Evolutionary conservation across 2,113 vertebrate genomes (phyloP).

Genomic region (Cryptomyrus ogoouensis): DNA sequence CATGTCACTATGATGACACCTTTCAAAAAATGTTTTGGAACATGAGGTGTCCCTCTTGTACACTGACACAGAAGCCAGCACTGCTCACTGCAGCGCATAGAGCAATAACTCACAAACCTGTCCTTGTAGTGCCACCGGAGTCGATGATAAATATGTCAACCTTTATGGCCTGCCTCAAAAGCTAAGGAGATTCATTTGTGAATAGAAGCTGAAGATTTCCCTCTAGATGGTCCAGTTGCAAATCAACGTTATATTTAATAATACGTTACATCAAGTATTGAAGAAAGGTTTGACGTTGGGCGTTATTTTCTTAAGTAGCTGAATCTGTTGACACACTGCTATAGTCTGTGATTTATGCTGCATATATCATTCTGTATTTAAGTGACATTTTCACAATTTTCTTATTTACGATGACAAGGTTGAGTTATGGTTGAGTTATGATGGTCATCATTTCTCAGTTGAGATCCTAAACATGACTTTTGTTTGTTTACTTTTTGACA

Average conservation of each 20-base stretch:
- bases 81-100: not conserved
- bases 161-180: conserved; percentile 56
- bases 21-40: not conserved
- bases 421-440: conserved; percentile 9
- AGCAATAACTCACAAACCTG: conserved; percentile 56
- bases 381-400: conserved; percentile 3
- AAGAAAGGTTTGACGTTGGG: conserved; percentile 49
- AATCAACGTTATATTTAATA: conserved; percentile 61
- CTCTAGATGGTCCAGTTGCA: conserved; percentile 37
- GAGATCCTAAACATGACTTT: conserved; percentile 8
- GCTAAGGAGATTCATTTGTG: conserved; percentile 58
- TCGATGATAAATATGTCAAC: conserved; percentile 61
- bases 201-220: conserved; percentile 55
- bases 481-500: not conserved
- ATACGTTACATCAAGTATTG: conserved; percentile 54
- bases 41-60: not conserved
- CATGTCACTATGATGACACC: not conserved
- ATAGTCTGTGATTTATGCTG: not conserved
- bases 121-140: conserved; percentile 60
- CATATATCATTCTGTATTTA: not conserved
- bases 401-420: not conserved
- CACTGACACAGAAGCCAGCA: not conserved
- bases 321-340: not conserved
- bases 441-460: not conserved
- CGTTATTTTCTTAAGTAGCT: conserved; percentile 30